Evolutionary conservation across 1,140 invertebrate genomes (phyloP).

Genomic region (Drosophila orena): DNA sequence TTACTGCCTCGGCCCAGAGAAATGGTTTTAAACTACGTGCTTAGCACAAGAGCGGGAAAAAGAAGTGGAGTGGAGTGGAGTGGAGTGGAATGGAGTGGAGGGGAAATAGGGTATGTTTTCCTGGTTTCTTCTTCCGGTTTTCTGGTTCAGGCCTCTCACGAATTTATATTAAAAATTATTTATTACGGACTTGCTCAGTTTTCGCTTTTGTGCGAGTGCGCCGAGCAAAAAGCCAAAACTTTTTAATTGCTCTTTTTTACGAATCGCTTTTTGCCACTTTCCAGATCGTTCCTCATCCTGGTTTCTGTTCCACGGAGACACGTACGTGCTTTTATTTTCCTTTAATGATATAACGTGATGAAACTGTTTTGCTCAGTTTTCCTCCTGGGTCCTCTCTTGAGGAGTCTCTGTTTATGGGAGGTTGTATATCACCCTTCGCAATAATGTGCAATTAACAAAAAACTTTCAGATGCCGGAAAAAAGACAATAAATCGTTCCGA

Average conservation of each 20-base stretch:
- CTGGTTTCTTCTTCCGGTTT: constrained; percentile 23
- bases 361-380: constrained; percentile 31
- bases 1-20: constrained; percentile 52
- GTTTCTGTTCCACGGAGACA: constrained; percentile 55
- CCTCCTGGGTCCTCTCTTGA: constrained; percentile 11
- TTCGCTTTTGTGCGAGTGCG: constrained; percentile 19
- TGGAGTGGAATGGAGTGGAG: too few relatives aligned
- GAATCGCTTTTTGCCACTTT: constrained; percentile 62
- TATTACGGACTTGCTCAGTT: constrained; percentile 57
- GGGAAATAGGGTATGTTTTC: constrained; percentile 11
- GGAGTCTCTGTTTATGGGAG: constrained; percentile 15
- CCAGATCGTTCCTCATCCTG: constrained; percentile 30
- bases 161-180: constrained; percentile 81
- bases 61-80: too few relatives aligned
- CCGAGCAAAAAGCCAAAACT: constrained; percentile 59
- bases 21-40: constrained; percentile 62
- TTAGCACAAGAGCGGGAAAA: constrained; percentile 15
- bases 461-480: constrained; percentile 14
- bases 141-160: constrained; percentile 57
- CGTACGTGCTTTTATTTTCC: constrained; percentile 73
- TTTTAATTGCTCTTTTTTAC: constrained; percentile 69
- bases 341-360: constrained; percentile 76
- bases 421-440: constrained; percentile 28
- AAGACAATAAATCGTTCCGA: constrained; percentile 17
- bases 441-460: constrained; percentile 50